Conservation (phyloP, 2,113 vertebrate genomes). For the Campylorhamphus procurvoides region DNA sequence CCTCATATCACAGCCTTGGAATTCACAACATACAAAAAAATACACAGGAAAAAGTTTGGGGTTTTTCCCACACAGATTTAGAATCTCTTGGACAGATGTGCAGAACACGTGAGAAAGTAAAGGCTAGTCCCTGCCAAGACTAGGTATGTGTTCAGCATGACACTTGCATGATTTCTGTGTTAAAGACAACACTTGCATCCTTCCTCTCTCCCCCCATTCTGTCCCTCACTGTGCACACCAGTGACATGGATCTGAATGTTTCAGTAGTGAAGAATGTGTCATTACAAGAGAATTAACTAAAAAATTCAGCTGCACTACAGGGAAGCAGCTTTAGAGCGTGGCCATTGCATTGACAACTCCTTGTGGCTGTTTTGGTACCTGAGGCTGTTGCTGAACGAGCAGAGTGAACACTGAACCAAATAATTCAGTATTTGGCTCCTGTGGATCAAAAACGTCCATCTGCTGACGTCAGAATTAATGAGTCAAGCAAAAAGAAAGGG, state of each 20-base stretch:
- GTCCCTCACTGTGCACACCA: background rate
- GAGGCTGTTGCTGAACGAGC: background rate
- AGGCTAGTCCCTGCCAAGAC: background rate
- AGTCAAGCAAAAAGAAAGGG: background rate
- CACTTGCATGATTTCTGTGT: background rate
- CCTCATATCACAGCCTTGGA: background rate
- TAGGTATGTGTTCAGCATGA: accelerated
- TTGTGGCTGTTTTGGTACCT: background rate
- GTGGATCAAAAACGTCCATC: background rate
- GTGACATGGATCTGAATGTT: background rate
- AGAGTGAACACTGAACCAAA: background rate
- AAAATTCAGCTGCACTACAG: background rate
- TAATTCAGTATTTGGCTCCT: background rate
- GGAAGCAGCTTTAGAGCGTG: background rate
- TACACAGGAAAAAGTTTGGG: background rate
- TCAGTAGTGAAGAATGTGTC: background rate
- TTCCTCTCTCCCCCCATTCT: background rate
- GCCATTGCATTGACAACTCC: background rate
- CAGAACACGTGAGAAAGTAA: background rate
- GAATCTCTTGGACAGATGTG: background rate
- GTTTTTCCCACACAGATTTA: accelerated
- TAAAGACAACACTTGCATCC: background rate
- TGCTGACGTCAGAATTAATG: background rate
- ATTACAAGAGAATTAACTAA: background rate
- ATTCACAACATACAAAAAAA: background rate